These are phyloP conservation scores for Chironomus tentans DNA, from an alignment of 2,888 invertebrate genomes.

Conservation along the genomic window DNA sequence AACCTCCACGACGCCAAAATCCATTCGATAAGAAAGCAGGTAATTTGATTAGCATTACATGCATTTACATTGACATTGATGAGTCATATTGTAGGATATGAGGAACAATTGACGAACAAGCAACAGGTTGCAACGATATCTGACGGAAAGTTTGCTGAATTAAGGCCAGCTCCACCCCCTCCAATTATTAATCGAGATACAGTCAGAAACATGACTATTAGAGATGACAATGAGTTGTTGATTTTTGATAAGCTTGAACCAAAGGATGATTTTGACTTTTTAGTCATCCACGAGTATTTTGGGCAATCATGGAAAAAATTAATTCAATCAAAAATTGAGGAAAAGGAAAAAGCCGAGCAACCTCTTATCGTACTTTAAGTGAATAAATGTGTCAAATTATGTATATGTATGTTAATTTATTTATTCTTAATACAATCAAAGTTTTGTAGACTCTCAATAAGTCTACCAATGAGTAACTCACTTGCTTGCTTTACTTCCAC, in stretches of 20 bases:
- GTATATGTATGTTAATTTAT: too few relatives aligned
- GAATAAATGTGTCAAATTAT: not conserved
- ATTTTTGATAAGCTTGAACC: not conserved
- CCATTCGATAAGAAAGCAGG: conserved; percentile 60
- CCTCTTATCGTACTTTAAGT: conserved; percentile 2
- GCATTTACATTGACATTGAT: not conserved
- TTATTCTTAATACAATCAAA: too few relatives aligned
- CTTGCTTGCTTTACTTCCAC: too few relatives aligned
- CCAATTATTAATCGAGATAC: not conserved
- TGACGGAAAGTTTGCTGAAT: not conserved
- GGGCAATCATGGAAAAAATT: not conserved
- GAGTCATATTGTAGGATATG: too few relatives aligned
- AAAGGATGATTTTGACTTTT: not conserved
- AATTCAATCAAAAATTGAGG: not conserved
- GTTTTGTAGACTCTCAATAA: too few relatives aligned
- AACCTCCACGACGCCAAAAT: conserved; percentile 62
- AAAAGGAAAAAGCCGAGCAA: conserved; percentile 4
- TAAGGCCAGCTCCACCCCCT: not conserved
- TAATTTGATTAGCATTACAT: not conserved
- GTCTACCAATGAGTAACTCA: too few relatives aligned
- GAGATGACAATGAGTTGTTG: conserved; percentile 12
- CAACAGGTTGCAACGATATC: not conserved
- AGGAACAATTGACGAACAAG: not conserved
- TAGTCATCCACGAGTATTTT: not conserved
- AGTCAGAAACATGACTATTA: not conserved